Percentiles rank a stretch among this genome's conserved stretches.
These are phyloP conservation scores for Loriculus beryllinus DNA, from an alignment of 2,797 vertebrate species.

Conservation along the genomic window DNA sequence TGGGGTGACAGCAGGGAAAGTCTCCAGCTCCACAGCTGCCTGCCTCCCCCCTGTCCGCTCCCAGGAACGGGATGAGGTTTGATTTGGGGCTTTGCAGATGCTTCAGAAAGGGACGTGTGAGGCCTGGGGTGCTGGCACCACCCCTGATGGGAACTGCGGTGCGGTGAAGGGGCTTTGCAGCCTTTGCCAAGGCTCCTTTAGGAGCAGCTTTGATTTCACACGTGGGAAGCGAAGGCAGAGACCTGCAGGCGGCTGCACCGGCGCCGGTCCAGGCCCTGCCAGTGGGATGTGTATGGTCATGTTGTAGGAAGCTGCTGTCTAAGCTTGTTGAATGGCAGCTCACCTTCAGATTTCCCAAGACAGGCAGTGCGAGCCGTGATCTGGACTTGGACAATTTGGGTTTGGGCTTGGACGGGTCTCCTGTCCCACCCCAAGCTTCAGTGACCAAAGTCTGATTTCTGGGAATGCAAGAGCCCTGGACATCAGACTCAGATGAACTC, in stretches of 20 bases:
- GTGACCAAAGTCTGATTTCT: not conserved
- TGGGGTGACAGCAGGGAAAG: not conserved
- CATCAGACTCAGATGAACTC: not conserved
- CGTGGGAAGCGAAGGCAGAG: not conserved
- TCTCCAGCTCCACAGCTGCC: not conserved
- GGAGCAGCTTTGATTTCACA: not conserved
- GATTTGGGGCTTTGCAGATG: not conserved
- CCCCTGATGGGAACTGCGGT: not conserved
- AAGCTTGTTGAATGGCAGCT: not conserved
- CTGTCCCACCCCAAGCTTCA: not conserved
- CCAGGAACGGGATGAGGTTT: fast-evolving
- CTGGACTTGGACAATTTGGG: not conserved
- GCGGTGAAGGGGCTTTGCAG: fast-evolving
- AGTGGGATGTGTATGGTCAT: not conserved
- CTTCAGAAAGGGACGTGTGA: not conserved
- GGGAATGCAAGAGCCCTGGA: not conserved
- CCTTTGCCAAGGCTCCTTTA: not conserved
- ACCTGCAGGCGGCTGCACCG: not conserved
- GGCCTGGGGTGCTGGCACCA: fast-evolving
- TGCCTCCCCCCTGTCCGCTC: fast-evolving
- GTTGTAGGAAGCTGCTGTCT: not conserved
- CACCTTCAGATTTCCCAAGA: not conserved
- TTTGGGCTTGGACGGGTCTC: not conserved
- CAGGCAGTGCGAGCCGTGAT: fast-evolving
- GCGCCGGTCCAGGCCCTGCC: not conserved